Conservation (phyloP, 2,888 invertebrate genomes). For the Acrobasis repandana region DNA sequence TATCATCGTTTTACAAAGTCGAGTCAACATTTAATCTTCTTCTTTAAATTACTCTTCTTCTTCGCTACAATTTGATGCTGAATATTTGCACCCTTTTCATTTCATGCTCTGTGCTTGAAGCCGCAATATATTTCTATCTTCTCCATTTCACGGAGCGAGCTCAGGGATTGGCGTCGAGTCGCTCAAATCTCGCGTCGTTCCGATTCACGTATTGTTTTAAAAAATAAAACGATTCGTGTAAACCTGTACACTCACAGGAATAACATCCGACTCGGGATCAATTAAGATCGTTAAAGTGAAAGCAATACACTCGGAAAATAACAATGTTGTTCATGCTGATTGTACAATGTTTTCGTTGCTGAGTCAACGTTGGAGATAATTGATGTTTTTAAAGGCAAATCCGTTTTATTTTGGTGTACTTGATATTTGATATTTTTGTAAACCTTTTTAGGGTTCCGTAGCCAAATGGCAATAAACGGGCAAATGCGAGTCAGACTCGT, state of each 20-base stretch:
- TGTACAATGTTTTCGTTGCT: conserved; percentile 4
- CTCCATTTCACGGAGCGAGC: background rate
- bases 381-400: conserved; percentile 3
- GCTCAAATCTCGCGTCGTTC: background rate
- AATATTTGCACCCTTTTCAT: no score
- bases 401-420: background rate
- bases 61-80: no score
- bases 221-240: background rate
- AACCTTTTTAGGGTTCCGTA: no score
- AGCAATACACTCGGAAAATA: conserved; percentile 3
- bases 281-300: conserved; percentile 6
- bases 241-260: background rate
- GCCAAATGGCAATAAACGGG: no score
- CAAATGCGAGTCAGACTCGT: no score
- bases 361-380: background rate
- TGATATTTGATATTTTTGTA: background rate
- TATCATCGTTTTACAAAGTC: no score
- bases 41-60: no score
- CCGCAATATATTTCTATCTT: background rate
- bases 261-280: conserved; percentile 1
- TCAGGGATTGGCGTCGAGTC: conserved; percentile 5
- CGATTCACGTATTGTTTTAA: background rate
- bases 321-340: conserved; percentile 6
- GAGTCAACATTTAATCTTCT: no score
- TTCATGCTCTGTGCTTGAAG: background rate